Percentiles rank a stretch among this genome's conserved stretches.
phyloP scores from a whole-genome alignment of 1,140 invertebrate species.

The Pogonomyrmex californicus region DNA sequence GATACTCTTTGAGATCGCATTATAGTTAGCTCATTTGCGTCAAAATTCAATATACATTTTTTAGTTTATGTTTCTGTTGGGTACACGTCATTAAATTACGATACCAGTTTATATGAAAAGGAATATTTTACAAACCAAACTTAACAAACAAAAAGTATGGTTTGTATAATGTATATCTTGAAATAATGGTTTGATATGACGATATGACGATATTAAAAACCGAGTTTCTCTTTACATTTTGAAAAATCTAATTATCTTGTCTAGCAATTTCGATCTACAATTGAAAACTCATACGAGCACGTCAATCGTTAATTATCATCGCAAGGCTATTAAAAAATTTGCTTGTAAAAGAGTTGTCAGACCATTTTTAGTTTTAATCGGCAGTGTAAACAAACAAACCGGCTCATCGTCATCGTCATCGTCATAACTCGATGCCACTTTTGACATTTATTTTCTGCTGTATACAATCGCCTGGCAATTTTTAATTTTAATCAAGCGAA shows the following conservation, averaged over 20 bases:
- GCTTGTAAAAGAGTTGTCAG: not conserved
- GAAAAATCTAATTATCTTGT: constrained; percentile 15
- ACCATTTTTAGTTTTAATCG: constrained; percentile 29
- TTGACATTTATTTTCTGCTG: constrained; percentile 40
- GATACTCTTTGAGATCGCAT: not conserved
- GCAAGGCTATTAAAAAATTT: constrained; percentile 21
- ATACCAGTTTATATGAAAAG: not conserved
- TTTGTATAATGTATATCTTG: not conserved
- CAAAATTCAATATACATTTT: not conserved
- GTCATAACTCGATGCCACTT: constrained; percentile 5
- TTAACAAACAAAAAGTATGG: not conserved
- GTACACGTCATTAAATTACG: not conserved
- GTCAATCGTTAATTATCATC: constrained; percentile 29
- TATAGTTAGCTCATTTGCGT: not conserved
- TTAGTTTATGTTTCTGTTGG: not conserved
- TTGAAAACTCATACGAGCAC: constrained; percentile 17
- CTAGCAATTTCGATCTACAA: constrained; percentile 10
- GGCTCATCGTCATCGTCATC: not conserved
- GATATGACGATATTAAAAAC: not conserved
- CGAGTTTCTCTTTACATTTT: not conserved
- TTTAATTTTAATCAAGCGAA: constrained; percentile 64
- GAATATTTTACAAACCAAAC: constrained; percentile 11
- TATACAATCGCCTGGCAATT: constrained; percentile 48
- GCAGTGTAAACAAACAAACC: not conserved
- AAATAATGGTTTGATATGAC: not conserved